phyloP scores from a whole-genome alignment of 2,888 invertebrate genomes.

The Drosophila quasianomalipes region DNA sequence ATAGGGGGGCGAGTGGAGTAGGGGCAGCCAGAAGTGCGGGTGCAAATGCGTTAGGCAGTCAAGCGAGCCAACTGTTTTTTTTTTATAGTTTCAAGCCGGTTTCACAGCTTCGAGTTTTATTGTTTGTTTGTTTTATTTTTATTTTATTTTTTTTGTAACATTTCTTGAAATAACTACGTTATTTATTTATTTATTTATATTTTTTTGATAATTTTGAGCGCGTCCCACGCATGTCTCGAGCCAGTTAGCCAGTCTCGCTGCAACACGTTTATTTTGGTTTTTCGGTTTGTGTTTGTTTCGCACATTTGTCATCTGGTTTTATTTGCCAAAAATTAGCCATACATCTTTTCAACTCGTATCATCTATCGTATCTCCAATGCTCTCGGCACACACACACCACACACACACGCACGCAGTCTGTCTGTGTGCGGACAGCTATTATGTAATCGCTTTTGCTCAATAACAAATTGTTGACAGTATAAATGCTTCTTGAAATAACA shows the following conservation, averaged over 20 bases:
- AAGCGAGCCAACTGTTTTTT: conserved; percentile 18
- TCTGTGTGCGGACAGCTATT: conserved; percentile 39
- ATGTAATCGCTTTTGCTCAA: conserved; percentile 46
- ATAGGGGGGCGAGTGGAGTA: background rate
- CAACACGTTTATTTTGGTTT: conserved; percentile 56
- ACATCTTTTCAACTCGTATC: conserved; percentile 32
- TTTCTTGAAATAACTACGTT: conserved; percentile 48
- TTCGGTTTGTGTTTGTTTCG: conserved; percentile 22
- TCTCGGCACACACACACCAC: background rate
- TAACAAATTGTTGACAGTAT: conserved; percentile 21
- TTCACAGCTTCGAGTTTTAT: conserved; percentile 41
- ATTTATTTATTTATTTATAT: conserved; percentile 26
- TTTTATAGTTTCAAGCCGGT: conserved; percentile 49
- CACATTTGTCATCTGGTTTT: conserved; percentile 61
- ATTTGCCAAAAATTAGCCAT: conserved; percentile 64
- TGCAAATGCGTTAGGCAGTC: conserved; percentile 65
- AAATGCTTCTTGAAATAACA: conserved; percentile 14
- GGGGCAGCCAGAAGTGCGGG: conserved; percentile 44
- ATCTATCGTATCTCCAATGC: conserved; percentile 9
- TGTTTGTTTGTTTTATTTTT: conserved; percentile 38
- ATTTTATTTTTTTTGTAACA: conserved; percentile 34
- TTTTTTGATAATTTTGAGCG: conserved; percentile 32
- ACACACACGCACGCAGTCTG: background rate
- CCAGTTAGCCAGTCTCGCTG: conserved; percentile 5
- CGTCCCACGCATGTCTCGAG: conserved; percentile 59